Conservation (phyloP, 2,888 invertebrate genomes). For the Bedellia somnulentella region DNA sequence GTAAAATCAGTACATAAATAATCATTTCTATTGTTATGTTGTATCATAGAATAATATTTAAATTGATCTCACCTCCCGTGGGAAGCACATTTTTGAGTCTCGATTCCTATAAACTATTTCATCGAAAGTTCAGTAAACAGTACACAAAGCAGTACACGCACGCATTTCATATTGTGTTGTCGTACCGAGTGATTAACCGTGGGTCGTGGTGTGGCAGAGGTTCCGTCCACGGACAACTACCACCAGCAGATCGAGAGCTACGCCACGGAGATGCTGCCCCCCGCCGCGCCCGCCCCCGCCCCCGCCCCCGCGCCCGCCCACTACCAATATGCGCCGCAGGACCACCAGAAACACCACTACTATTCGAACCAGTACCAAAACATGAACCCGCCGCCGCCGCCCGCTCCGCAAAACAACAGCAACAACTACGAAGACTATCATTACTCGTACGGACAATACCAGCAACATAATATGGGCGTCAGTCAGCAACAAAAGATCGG, state of each 20-base stretch:
- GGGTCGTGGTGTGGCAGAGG: no score
- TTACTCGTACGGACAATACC: slow-evolving; percentile 16
- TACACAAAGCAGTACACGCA: no score
- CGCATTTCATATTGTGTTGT: no score
- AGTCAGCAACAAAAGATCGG: slow-evolving; percentile 59
- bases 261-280: slow-evolving; percentile 44
- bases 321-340: slow-evolving; percentile 9
- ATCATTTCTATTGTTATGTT: no score
- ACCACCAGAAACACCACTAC: slow-evolving; percentile 14
- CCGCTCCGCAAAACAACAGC: slow-evolving; percentile 11
- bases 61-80: no score
- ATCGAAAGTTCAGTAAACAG: no score
- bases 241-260: slow-evolving; percentile 53
- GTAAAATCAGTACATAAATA: no score
- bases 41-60: no score
- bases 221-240: slow-evolving; percentile 41
- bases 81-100: no score
- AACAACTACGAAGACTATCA: slow-evolving; percentile 11
- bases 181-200: no score
- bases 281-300: slow-evolving; percentile 19
- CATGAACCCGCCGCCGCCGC: slow-evolving; percentile 11
- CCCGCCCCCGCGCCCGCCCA: slow-evolving; percentile 17
- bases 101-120: no score
- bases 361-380: slow-evolving; percentile 13
- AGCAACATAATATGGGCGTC: slow-evolving; percentile 20